A percentile compares a stretch with the other conserved stretches of the same genome.
phyloP scores from a whole-genome alignment of 2,888 invertebrate species.

The Tachystola acroxantha region DNA sequence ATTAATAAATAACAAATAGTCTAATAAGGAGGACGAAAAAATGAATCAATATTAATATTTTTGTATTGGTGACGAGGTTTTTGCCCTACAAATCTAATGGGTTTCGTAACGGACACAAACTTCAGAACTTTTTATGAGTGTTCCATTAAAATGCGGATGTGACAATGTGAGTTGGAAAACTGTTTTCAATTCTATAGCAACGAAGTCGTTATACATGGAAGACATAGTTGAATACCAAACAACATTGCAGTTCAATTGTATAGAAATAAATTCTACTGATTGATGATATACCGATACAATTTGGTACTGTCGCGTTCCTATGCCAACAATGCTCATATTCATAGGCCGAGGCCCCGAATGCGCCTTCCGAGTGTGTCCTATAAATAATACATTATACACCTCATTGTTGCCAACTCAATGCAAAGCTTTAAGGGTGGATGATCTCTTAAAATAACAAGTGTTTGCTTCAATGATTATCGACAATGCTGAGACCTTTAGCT shows the following conservation, averaged over 20 bases:
- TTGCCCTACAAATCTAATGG: neutral
- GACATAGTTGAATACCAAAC: conserved; percentile 17
- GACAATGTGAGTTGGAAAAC: neutral
- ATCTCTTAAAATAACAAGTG: conserved; percentile 80
- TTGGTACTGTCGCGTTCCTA: conserved; percentile 37
- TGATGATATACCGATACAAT: conserved; percentile 57
- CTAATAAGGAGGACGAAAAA: conserved; percentile 44
- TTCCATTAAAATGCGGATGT: conserved; percentile 2
- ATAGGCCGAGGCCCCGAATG: conserved; percentile 45
- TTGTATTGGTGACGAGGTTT: conserved; percentile 33
- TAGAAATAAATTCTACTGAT: conserved; percentile 50
- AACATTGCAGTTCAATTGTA: conserved; percentile 51
- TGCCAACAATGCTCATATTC: conserved; percentile 39
- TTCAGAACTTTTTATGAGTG: neutral
- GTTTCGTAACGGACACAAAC: neutral
- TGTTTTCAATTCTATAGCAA: neutral
- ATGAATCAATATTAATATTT: conserved; percentile 49
- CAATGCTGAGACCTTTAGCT: conserved; percentile 73
- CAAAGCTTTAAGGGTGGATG: conserved; percentile 73
- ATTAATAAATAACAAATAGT: conserved; percentile 72
- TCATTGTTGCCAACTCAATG: conserved; percentile 64
- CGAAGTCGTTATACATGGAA: neutral
- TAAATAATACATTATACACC: conserved; percentile 76
- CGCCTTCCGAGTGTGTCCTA: conserved; percentile 73
- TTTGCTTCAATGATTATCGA: conserved; percentile 78